These are phyloP conservation scores for Equus przewalskii DNA, from an alignment of 2,113 vertebrate genomes.

Conservation along the genomic window DNA sequence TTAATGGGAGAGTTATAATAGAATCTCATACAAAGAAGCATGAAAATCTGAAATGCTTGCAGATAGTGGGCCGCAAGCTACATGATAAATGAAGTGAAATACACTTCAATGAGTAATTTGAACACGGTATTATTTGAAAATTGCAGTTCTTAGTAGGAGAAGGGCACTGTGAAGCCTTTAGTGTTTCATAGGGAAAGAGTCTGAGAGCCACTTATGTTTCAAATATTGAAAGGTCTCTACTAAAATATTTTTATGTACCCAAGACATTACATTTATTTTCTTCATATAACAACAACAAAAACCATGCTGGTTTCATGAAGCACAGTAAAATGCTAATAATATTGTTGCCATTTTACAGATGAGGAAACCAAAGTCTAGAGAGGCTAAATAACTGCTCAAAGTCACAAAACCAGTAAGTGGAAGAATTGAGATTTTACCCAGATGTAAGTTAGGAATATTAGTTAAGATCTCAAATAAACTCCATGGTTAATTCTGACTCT, in stretches of 20 bases:
- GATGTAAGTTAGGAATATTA: background rate
- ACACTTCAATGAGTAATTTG: slow-evolving; percentile 17
- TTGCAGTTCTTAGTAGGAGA: background rate
- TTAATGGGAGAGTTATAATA: background rate
- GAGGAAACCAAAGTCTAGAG: background rate
- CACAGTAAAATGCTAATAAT: background rate
- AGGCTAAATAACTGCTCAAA: background rate
- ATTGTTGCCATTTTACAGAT: background rate
- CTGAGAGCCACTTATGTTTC: background rate
- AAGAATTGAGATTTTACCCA: background rate
- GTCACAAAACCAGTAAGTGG: background rate
- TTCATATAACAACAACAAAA: background rate
- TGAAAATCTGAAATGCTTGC: background rate
- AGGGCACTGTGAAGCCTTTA: background rate
- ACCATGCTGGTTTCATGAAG: background rate
- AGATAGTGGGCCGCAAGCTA: background rate
- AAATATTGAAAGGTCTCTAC: background rate
- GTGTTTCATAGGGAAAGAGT: background rate
- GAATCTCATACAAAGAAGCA: background rate
- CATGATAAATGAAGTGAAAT: slow-evolving; percentile 1
- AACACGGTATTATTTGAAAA: slow-evolving; percentile 29
- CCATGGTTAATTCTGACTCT: background rate
- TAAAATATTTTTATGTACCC: background rate
- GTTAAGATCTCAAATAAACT: background rate
- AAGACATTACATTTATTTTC: slow-evolving; percentile 17